Percentiles rank a stretch among this genome's conserved stretches.
Conservation (phyloP, 1,140 invertebrate species). For the Cydia amplana region DNA sequence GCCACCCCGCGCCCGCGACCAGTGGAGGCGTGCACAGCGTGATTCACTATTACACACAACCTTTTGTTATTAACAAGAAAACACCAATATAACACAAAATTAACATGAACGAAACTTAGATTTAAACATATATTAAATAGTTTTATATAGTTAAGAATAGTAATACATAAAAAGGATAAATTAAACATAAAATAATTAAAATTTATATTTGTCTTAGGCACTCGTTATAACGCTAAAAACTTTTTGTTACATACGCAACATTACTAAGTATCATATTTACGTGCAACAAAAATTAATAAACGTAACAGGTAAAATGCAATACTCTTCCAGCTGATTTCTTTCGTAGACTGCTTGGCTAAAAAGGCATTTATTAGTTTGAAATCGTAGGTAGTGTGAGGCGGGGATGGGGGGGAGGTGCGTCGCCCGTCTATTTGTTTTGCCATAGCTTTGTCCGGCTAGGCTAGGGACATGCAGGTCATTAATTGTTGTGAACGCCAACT, state of each 20-base stretch:
- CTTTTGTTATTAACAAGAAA: neutral
- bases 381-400: slow-evolving; percentile 44
- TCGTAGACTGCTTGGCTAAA: slow-evolving; percentile 3
- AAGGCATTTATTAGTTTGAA: slow-evolving; percentile 34
- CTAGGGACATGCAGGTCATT: slow-evolving; percentile 78
- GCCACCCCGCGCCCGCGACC: slow-evolving; percentile 55
- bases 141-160: too few relatives aligned
- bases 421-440: slow-evolving; percentile 76
- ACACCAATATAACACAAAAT: neutral
- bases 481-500: slow-evolving; percentile 77
- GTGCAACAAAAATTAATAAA: too few relatives aligned
- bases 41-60: slow-evolving; percentile 7
- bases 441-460: slow-evolving; percentile 76
- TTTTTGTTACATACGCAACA: too few relatives aligned
- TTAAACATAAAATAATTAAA: too few relatives aligned
- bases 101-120: neutral
- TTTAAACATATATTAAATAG: neutral
- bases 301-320: neutral
- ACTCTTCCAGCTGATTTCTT: slow-evolving; percentile 7
- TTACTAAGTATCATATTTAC: too few relatives aligned
- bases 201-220: too few relatives aligned
- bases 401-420: slow-evolving; percentile 64
- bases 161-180: too few relatives aligned
- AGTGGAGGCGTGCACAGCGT: slow-evolving; percentile 25
- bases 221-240: too few relatives aligned